Evolutionary conservation across 2,797 vertebrate genomes (phyloP).

Genomic region (Hemitrygon akajei): DNA sequence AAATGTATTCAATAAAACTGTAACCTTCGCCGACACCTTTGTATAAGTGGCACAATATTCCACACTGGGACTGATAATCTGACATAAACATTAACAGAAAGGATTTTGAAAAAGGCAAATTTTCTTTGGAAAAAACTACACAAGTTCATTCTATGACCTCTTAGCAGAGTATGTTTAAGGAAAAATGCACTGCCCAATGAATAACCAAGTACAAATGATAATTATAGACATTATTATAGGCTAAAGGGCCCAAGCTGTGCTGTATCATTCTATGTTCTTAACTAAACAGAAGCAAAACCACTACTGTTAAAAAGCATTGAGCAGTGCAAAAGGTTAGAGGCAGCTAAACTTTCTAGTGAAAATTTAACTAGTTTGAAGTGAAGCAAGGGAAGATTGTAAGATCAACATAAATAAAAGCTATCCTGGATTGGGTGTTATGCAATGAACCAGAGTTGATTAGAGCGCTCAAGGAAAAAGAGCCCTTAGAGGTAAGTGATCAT

Average conservation of each 20-base stretch:
- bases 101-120: background rate
- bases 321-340: too few relatives aligned
- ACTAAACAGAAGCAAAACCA: too few relatives aligned
- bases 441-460: too few relatives aligned
- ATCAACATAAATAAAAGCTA: background rate
- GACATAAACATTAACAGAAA: background rate
- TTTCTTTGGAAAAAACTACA: background rate
- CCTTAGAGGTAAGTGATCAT: background rate
- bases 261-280: too few relatives aligned
- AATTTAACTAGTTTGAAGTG: background rate
- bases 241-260: too few relatives aligned
- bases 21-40: background rate
- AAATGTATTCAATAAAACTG: background rate
- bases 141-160: background rate
- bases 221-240: background rate
- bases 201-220: background rate
- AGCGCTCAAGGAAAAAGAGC: background rate
- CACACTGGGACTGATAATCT: background rate
- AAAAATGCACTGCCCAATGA: background rate
- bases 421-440: too few relatives aligned
- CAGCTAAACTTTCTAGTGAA: too few relatives aligned
- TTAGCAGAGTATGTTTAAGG: background rate
- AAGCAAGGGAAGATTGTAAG: background rate
- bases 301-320: too few relatives aligned
- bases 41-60: too few relatives aligned